Evolutionary conservation across 2,888 invertebrate genomes (phyloP).

Genomic region (Nemurella pictetii): DNA sequence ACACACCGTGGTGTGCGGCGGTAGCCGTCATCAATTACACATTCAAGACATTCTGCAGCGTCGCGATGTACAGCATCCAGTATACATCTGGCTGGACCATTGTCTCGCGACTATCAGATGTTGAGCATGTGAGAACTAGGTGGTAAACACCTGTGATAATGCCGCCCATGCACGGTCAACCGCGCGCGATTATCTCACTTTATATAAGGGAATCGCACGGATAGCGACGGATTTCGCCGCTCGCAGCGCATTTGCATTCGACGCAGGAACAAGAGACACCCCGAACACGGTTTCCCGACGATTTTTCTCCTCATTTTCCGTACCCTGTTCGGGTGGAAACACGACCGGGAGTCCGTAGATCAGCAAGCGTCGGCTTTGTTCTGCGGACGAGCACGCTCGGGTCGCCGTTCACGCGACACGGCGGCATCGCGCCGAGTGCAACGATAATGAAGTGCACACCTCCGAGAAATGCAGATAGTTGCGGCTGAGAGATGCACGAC

Average conservation of each 20-base stretch:
- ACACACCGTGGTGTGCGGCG: neutral
- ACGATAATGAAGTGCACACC: neutral
- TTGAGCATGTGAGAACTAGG: conserved; percentile 16
- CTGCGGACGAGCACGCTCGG: neutral
- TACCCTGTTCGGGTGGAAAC: neutral
- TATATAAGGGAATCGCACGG: conserved; percentile 8
- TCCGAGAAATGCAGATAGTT: neutral
- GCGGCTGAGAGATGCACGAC: no score
- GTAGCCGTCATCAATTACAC: conserved; percentile 8
- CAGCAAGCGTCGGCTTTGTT: neutral
- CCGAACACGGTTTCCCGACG: neutral
- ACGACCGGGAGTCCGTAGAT: neutral
- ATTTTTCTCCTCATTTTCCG: neutral
- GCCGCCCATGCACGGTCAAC: conserved; percentile 11
- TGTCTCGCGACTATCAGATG: conserved; percentile 9
- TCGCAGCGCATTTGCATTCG: neutral
- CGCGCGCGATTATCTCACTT: neutral
- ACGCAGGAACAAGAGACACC: neutral
- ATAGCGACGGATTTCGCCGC: neutral
- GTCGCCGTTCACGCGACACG: neutral
- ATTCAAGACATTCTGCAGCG: conserved; percentile 13
- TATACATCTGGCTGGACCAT: conserved; percentile 12
- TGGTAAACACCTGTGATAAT: conserved; percentile 18
- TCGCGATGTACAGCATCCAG: neutral
- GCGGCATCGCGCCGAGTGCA: neutral